Percentiles rank a stretch among this genome's conserved stretches.
Conservation (phyloP, 2,113 vertebrate species). For the Malurus alboscapulatus region DNA sequence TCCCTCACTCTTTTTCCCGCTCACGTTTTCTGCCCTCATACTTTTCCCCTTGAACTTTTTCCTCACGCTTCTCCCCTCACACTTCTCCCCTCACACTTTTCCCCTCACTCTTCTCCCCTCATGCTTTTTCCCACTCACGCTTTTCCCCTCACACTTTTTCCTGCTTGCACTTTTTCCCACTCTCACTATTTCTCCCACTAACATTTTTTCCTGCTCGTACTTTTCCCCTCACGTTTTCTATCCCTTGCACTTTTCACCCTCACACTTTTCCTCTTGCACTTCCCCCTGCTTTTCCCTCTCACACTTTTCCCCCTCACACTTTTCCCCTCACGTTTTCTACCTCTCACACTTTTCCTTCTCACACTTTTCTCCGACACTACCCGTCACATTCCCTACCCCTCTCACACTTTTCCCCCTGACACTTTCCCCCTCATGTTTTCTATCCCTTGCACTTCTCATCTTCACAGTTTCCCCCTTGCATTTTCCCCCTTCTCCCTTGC, state of each 20-base stretch:
- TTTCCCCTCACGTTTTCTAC: background rate
- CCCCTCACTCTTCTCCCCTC: too few relatives aligned
- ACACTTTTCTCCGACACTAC: background rate
- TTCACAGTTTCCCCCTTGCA: background rate
- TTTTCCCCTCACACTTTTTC: too few relatives aligned
- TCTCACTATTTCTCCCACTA: background rate
- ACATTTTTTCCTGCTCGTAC: too few relatives aligned
- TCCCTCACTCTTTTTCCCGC: background rate
- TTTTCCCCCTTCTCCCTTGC: rapidly evolving
- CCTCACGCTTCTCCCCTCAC: background rate
- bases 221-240: background rate
- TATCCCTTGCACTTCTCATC: too few relatives aligned
- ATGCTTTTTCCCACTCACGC: too few relatives aligned
- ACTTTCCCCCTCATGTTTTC: background rate
- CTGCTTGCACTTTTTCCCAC: background rate
- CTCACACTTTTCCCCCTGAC: background rate
- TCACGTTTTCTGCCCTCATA: background rate
- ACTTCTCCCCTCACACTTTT: too few relatives aligned
- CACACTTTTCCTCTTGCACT: background rate
- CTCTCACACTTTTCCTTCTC: background rate
- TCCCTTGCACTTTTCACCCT: background rate
- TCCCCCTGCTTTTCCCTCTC: too few relatives aligned
- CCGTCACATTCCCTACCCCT: too few relatives aligned
- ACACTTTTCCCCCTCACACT: background rate
- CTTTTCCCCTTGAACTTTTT: background rate